Evolutionary conservation across 2,113 vertebrate genomes (phyloP), one percentile per base, ranked within the genome.

Genomic region (Rhynchomys soricoides): DNA sequence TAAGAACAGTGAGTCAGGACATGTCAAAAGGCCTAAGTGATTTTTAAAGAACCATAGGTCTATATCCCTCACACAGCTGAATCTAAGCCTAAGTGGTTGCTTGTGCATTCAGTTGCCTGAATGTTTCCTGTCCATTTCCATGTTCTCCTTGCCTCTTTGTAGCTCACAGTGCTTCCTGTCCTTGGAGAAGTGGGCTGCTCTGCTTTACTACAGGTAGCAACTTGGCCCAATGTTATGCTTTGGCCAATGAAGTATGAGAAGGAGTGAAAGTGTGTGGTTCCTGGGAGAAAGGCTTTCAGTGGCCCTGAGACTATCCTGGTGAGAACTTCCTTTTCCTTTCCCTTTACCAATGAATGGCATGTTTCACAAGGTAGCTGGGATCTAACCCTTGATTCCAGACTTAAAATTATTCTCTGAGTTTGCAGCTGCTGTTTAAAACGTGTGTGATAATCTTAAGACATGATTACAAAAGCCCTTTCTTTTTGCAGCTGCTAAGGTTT

Each of bases 401-500:
- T 82, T 79, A 92, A 75, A 29, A 40, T 15, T 16, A 78, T 57
- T 40, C 6, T 8, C 17, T 48, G 22, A 86, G 24, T 66, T 15
- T 48, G 37, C 31, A 45, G 45, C 34, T 85, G 50, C 74, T 52
- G 5, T 2, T 11, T 40, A 52, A 55, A 11, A 19, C 86, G n/a
- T 55, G 52, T 75, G 43, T 57, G 16, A 57, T 26, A 64, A 64
- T 29, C 8, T 64, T 26, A 26, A 64, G 31, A 17, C 50, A 62
- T 92, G 85, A 57, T 0, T 22, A 45, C 43, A 68, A n/a, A 68
- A 90, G 40, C 0, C 12, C 3, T 43, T 81, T 93, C n/a, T 50
- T 79, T 96, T 57, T 75, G 24, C 86, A 89, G 73, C 52, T 50
- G 64, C 22, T 79, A 13, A 62, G n/a, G 77, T 77, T 86, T 89